Evolutionary conservation across 2,888 invertebrate genomes (phyloP).

Genomic region (Polymixis flavicincta): DNA sequence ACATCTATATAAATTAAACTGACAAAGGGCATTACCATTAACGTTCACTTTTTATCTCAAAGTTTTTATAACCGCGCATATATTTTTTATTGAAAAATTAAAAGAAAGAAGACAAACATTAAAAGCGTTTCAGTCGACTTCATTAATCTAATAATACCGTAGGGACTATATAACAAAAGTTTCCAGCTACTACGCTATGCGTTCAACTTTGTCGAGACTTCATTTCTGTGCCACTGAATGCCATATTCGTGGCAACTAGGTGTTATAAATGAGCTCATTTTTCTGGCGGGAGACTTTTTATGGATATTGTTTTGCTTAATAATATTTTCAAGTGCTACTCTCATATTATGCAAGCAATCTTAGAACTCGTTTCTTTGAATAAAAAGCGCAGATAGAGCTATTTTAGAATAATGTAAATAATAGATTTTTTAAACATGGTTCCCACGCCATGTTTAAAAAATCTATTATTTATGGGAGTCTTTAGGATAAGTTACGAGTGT

Average conservation of each 20-base stretch:
- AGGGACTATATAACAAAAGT: conserved; percentile 58
- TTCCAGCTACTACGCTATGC: conserved; percentile 56
- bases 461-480: conserved; percentile 34
- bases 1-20: background rate
- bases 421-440: conserved; percentile 42
- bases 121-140: conserved; percentile 56
- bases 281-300: conserved; percentile 67
- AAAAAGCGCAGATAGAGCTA: conserved; percentile 27
- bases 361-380: conserved; percentile 38
- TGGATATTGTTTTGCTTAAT: conserved; percentile 68
- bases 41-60: conserved; percentile 22
- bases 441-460: too few relatives aligned
- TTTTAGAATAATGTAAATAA: conserved; percentile 46
- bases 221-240: conserved; percentile 71
- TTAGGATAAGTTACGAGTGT: conserved; percentile 34
- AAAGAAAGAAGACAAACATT: conserved; percentile 51
- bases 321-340: conserved; percentile 60
- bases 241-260: conserved; percentile 72
- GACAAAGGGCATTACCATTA: background rate
- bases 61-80: conserved; percentile 40
- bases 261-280: conserved; percentile 72
- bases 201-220: conserved; percentile 73
- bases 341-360: conserved; percentile 60
- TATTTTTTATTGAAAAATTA: conserved; percentile 46
- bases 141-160: conserved; percentile 62